Percentiles rank a stretch among this genome's conserved stretches.
phyloP scores from a whole-genome alignment of 2,888 invertebrate species.

The Drosophila sordidula region DNA sequence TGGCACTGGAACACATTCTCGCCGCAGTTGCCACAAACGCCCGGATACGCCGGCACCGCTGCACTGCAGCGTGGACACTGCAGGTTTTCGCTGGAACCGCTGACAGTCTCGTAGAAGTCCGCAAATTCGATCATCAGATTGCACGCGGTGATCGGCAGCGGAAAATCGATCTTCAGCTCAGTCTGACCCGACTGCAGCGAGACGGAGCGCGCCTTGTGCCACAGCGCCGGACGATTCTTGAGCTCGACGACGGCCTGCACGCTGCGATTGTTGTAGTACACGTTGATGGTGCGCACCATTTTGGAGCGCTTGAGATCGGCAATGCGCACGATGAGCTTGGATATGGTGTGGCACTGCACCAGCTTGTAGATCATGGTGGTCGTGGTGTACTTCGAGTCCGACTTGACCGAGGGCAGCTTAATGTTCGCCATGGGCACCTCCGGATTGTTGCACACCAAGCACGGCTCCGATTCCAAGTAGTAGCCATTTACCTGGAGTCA shows the following conservation, averaged over 20 bases:
- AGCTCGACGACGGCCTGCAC: slow-evolving; percentile 99
- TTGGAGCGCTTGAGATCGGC: slow-evolving; percentile 98
- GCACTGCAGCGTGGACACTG: slow-evolving; percentile 98
- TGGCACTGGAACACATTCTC: slow-evolving; percentile 99
- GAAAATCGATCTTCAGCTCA: slow-evolving; percentile 98
- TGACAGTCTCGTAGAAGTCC: slow-evolving; percentile 98
- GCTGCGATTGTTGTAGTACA: slow-evolving; percentile 98
- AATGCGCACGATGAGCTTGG: slow-evolving; percentile 96
- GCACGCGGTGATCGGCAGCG: slow-evolving; percentile 98
- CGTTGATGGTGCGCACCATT: slow-evolving; percentile 98
- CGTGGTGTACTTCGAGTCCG: slow-evolving; percentile 98
- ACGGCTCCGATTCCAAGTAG: slow-evolving; percentile 98
- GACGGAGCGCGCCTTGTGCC: slow-evolving; percentile 98
- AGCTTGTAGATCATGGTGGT: slow-evolving; percentile 99
- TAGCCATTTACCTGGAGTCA: slow-evolving; percentile 96
- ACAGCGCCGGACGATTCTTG: slow-evolving; percentile 97
- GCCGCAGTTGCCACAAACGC: slow-evolving; percentile 93
- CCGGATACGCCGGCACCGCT: slow-evolving; percentile 98
- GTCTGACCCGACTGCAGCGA: slow-evolving; percentile 95
- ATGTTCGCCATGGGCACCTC: slow-evolving; percentile 96
- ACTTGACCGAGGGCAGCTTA: slow-evolving; percentile 96
- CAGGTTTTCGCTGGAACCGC: slow-evolving; percentile 94
- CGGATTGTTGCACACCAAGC: slow-evolving; percentile 98
- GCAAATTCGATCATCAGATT: slow-evolving; percentile 99
- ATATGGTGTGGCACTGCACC: slow-evolving; percentile 97